phyloP scores from a whole-genome alignment of 2,113 vertebrate species.

The Tauraco erythrolophus region DNA sequence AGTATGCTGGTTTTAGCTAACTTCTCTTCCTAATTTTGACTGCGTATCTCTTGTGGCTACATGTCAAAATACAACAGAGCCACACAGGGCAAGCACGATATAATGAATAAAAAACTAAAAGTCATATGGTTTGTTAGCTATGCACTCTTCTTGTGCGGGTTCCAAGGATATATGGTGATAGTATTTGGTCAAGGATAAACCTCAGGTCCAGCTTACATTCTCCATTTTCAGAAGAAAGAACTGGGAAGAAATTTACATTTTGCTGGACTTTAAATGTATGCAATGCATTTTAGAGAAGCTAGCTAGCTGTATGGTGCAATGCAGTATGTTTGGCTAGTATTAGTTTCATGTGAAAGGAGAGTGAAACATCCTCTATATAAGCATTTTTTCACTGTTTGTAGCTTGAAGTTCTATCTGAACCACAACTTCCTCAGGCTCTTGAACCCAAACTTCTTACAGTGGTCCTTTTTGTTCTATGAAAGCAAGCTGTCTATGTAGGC shows the following conservation, averaged over 20 bases:
- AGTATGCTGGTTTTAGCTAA: slow-evolving; percentile 43
- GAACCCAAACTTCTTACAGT: background rate
- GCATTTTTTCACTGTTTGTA: background rate
- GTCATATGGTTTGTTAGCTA: background rate
- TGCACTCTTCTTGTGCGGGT: slow-evolving; percentile 10
- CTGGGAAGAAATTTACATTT: background rate
- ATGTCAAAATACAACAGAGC: slow-evolving; percentile 51
- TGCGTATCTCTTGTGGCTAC: slow-evolving; percentile 24
- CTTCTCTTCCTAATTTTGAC: slow-evolving; percentile 58
- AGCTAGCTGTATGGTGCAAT: background rate
- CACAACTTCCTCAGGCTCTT: background rate
- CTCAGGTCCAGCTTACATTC: background rate
- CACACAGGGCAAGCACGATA: background rate
- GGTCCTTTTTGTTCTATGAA: background rate
- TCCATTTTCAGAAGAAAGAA: slow-evolving; percentile 5
- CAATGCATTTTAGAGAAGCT: background rate
- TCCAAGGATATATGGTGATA: background rate
- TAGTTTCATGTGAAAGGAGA: background rate
- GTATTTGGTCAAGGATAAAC: slow-evolving; percentile 39
- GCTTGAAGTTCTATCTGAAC: background rate
- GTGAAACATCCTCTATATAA: background rate
- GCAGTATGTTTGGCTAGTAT: background rate
- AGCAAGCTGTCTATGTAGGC: background rate
- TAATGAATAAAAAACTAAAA: slow-evolving; percentile 41
- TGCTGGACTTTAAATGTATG: background rate